Percentiles rank a stretch among this genome's conserved stretches.
Evolutionary conservation across 1,140 invertebrate genomes (phyloP).

Genomic region (Diachasma alloeum): DNA sequence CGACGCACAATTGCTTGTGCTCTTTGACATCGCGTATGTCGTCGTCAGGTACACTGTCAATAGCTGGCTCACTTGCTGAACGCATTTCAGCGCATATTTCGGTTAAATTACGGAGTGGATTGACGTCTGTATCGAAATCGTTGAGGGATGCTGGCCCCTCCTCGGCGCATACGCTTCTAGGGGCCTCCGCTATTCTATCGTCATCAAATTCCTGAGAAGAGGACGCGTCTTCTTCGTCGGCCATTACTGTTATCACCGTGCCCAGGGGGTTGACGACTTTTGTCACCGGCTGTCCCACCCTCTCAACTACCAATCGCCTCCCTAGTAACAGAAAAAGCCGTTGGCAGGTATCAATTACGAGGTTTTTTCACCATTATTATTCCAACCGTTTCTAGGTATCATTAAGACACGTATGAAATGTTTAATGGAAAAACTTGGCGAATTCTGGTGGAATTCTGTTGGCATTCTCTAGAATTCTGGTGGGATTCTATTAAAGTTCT

Average conservation of each 20-base stretch:
- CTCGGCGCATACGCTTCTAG: constrained; percentile 65
- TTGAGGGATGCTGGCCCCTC: constrained; percentile 63
- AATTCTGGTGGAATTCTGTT: no score
- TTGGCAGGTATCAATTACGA: constrained; percentile 72
- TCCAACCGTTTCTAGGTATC: not conserved
- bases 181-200: constrained; percentile 54
- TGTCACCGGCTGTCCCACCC: constrained; percentile 67
- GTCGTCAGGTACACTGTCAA: constrained; percentile 57
- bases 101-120: constrained; percentile 53
- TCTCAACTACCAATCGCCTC: constrained; percentile 70
- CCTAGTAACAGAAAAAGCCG: constrained; percentile 79
- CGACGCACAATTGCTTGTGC: constrained; percentile 50
- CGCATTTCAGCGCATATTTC: constrained; percentile 63
- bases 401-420: not conserved
- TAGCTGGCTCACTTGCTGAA: constrained; percentile 54
- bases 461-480: no score
- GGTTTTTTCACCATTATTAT: no score
- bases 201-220: constrained; percentile 59
- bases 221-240: constrained; percentile 60
- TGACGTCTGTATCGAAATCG: constrained; percentile 51
- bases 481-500: not conserved
- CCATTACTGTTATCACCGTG: constrained; percentile 71
- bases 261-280: constrained; percentile 78
- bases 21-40: constrained; percentile 57
- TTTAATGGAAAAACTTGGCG: no score